Evolutionary conservation across 1,140 invertebrate species (phyloP).

Genomic region (Lutraria rhynchaena): DNA sequence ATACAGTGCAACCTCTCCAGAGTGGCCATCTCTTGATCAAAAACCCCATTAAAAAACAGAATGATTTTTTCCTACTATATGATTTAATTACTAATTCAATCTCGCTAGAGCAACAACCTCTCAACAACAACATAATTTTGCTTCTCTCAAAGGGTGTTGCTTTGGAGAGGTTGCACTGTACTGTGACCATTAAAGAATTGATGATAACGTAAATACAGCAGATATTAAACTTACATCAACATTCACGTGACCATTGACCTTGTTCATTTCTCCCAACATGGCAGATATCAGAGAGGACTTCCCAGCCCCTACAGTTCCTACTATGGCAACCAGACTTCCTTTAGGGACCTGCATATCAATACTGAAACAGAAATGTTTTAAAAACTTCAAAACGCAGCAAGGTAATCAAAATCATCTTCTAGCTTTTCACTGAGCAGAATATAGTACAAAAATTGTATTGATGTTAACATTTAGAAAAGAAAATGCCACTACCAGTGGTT

Average conservation of each 20-base stretch:
- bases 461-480: no score
- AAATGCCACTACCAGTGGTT: not conserved
- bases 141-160: no score
- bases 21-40: no score
- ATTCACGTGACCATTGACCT: slow-evolving; percentile 86
- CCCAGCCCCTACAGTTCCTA: slow-evolving; percentile 87
- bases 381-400: not conserved
- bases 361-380: slow-evolving; percentile 70
- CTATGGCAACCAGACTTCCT: slow-evolving; percentile 77
- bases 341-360: slow-evolving; percentile 76
- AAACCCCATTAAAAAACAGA: no score
- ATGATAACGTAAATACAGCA: no score
- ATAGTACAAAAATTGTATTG: not conserved
- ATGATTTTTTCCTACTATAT: no score
- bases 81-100: no score
- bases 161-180: no score
- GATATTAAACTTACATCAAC: slow-evolving; percentile 82
- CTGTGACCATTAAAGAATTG: no score
- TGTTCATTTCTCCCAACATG: slow-evolving; percentile 83
- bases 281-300: slow-evolving; percentile 87
- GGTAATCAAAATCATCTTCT: not conserved
- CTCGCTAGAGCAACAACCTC: no score
- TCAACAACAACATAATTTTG: no score
- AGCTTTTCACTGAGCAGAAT: not conserved
- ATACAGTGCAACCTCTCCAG: no score